These are phyloP conservation scores for Papilio helenus DNA, from an alignment of 1,140 invertebrate genomes.

Conservation along the genomic window DNA sequence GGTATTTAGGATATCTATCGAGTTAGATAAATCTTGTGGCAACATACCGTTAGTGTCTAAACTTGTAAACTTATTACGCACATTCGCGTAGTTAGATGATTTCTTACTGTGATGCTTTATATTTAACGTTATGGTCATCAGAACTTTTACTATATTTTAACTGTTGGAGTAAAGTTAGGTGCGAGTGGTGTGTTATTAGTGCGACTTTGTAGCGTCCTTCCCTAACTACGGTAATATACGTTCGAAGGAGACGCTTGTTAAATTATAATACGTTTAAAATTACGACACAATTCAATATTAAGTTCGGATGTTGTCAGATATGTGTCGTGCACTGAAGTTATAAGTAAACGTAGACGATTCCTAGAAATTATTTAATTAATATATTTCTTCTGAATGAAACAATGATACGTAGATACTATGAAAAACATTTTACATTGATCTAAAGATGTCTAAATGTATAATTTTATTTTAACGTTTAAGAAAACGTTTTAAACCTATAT, in stretches of 20 bases:
- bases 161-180: constrained; percentile 32
- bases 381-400: constrained; percentile 4
- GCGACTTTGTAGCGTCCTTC: constrained; percentile 8
- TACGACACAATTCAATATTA: neutral
- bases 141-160: constrained; percentile 51
- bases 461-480: neutral
- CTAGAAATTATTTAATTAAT: constrained; percentile 14
- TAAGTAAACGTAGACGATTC: constrained; percentile 32
- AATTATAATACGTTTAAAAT: constrained; percentile 28
- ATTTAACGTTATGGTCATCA: constrained; percentile 64
- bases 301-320: constrained; percentile 28
- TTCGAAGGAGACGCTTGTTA: neutral
- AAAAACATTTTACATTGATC: neutral
- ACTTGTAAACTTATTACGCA: constrained; percentile 72
- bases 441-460: neutral
- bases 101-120: constrained; percentile 79
- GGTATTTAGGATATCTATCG: constrained; percentile 21
- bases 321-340: constrained; percentile 31
- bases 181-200: constrained; percentile 23
- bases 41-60: constrained; percentile 55
- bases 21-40: constrained; percentile 41
- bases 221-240: neutral
- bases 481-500: neutral
- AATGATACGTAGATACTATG: constrained; percentile 11
- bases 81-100: constrained; percentile 79